Evolutionary conservation across 2,888 invertebrate species (phyloP).

Genomic region (Apomyelois bistriatella): DNA sequence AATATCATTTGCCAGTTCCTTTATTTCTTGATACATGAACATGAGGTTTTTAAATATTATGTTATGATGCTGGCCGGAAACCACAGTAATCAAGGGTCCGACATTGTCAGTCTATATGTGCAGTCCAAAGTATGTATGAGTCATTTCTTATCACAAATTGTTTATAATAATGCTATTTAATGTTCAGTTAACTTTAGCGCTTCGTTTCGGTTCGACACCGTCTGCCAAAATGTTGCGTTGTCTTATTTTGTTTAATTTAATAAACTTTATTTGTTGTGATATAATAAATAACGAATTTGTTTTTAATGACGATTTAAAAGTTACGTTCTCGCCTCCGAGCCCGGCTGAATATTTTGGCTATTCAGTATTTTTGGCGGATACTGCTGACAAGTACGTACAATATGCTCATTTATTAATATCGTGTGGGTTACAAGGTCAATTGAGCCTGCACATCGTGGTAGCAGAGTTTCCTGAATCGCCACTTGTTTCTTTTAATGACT

Average conservation of each 20-base stretch:
- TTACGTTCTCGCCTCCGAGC: slow-evolving; percentile 39
- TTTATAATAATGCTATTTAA: background rate
- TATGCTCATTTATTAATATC: too few relatives aligned
- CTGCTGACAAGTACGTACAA: slow-evolving; percentile 36
- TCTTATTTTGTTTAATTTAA: background rate
- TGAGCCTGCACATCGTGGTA: too few relatives aligned
- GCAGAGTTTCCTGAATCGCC: too few relatives aligned
- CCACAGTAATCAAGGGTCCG: too few relatives aligned
- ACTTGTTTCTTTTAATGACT: too few relatives aligned
- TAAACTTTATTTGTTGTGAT: slow-evolving; percentile 1
- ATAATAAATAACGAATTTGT: slow-evolving; percentile 31
- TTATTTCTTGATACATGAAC: too few relatives aligned
- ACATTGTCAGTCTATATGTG: background rate
- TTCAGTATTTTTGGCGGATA: slow-evolving; percentile 40
- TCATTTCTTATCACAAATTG: background rate
- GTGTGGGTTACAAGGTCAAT: too few relatives aligned
- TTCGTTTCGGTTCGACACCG: too few relatives aligned
- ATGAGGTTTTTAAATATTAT: too few relatives aligned
- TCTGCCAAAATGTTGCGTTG: background rate
- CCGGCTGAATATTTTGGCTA: slow-evolving; percentile 52
- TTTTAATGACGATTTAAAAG: slow-evolving; percentile 50
- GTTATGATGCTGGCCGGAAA: too few relatives aligned
- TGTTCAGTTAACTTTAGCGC: background rate
- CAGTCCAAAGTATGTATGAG: background rate
- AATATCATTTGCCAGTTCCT: too few relatives aligned